Evolutionary conservation across 2,888 invertebrate species (phyloP), one percentile per base, ranked within the genome.

Genomic region (Caenorhabditis sp.): DNA sequence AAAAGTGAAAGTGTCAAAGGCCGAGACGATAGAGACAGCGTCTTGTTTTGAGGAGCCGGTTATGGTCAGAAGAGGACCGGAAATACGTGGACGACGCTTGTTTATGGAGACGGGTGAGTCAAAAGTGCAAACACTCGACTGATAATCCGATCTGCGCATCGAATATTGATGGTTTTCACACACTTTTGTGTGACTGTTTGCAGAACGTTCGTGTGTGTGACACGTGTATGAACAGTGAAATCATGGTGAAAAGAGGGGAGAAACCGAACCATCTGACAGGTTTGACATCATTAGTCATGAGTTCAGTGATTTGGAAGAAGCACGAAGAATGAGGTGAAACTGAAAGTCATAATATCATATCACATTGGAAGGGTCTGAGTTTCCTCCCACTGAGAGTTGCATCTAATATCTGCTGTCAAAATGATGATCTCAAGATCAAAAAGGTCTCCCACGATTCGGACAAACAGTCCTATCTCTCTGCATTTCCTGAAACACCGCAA

Each of bases 1-100:
- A 68, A 48, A 68, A 68, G 68, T 59, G 68, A 68, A 68, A 68
- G 58, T 59, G 58, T 52, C 68, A 68, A 59, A 68, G 59, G 59
- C 58, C 50, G 46, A 26, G 39, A 39, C n/a, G 55, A 9, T 9
- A 9, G 35, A 3, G 13, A 41, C 2, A 39, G 37, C 24, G 46
- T 26, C 24, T 46, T 30, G n/a, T n/a, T 17, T 8, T 9, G 46
- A 26, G 26, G 26, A 46, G 46, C 46, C 46, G 24, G 46, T 46
- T 46, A 24, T 20, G 22, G 11, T 70, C 70, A 70, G 59, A n/a
- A n/a, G n/a, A 46, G 43, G 58, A 70, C 70, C 70, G 70, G 70
- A 70, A 70, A 70, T 59, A 46, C 70, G 59, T 59, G 70, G 56
- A 55, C 52, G 41, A 62, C 52, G 39, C 41, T 30, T 41, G 41